Evolutionary conservation across 2,113 vertebrate genomes (phyloP), one percentile per base, ranked within the genome.

Genomic region (Lampris incognitus): DNA sequence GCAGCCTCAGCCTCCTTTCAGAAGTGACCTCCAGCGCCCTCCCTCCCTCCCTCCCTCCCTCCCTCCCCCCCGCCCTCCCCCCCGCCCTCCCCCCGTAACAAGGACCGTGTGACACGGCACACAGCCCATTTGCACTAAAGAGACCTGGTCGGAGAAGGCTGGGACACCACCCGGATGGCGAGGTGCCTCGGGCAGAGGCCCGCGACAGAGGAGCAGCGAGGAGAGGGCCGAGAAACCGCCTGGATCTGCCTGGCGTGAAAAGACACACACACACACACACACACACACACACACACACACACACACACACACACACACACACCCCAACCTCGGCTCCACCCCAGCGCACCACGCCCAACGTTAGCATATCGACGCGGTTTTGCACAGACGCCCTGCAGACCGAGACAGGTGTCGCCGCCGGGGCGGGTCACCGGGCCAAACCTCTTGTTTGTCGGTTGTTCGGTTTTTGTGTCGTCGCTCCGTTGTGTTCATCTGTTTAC

Each of bases 81-180:
- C 59, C 13, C 6, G 36, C 4, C 58, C 66, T 1, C 6, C 54
- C 75, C 52, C 48, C 40, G 63, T 3, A 70, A 66, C 67, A 69
- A 69, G 76, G 79, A 82, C 79, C 72, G 57, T 46, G 77, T 67
- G 51, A 24, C 24, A 63, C 81, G 81, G 64, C 84, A 74, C 69
- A 81, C 84, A 89, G 89, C 86, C 88, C 89, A 92, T 94, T 94
- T 95, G 93, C 93, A 95, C 94, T 94, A 95, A 85, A 93, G 88
- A 88, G 85, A 89, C 91, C 85, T 81, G 65, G 68, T 65, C 52
- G 58, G 51, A 56, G 66, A 72, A 10, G 24, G 84, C 78, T 60
- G 78, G 79, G 76, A 54, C 54, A 78, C 87, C 68, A 24, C 24
- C 24, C 24, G 24, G 24, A 24, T 24, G 24, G 24, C 24, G 24